Evolutionary conservation across 37 sponge, comb jelly and placozoan species (phyloP), one percentile per base, ranked within the genome.

Genomic region (Beroe ovata): DNA sequence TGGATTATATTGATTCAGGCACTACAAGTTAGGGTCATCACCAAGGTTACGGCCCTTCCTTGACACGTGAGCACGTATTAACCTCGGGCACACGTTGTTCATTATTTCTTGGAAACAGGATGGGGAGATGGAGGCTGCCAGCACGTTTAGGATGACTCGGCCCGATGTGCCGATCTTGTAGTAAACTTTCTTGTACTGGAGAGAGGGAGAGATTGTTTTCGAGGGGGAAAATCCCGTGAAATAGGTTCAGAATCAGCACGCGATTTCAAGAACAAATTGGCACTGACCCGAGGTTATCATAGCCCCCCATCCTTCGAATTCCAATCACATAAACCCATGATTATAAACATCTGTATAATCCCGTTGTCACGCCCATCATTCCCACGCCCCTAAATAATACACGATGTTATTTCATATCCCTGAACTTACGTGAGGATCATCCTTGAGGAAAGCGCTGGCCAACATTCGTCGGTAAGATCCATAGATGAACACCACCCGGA

Each of bases 401-500:
- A n/a, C n/a, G n/a, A n/a, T n/a, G n/a, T n/a, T n/a, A n/a, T n/a
- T n/a, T n/a, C n/a, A n/a, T n/a, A n/a, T n/a, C n/a, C n/a, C n/a
- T n/a, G n/a, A n/a, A 71, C 71, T 71, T 71, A 71, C 71, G 34
- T 71, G 71, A 71, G 71, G 71, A 71, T 71, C 71, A 29, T 71
- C 71, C 34, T 29, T 71, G 38, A 71, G 71, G 71, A 71, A 71
- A 71, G 71, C 71, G 20, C 71, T 77, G 54, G 84, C 84, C 42
- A 77, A 42, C 84, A 77, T 77, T 0, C 84, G 42, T 1, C 54
- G 84, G 84, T 77, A 77, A 11, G 54, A 42, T 28, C 84, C 84
- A 19, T 77, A 77, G 84, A 77, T 77, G 84, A 77, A 77, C 29
- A 77, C 84, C 8, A 77, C 54, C 41, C 84, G 41, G 41, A 77